These are phyloP conservation scores for Pelecanus crispus DNA, from an alignment of 2,113 vertebrate species.

Conservation along the genomic window DNA sequence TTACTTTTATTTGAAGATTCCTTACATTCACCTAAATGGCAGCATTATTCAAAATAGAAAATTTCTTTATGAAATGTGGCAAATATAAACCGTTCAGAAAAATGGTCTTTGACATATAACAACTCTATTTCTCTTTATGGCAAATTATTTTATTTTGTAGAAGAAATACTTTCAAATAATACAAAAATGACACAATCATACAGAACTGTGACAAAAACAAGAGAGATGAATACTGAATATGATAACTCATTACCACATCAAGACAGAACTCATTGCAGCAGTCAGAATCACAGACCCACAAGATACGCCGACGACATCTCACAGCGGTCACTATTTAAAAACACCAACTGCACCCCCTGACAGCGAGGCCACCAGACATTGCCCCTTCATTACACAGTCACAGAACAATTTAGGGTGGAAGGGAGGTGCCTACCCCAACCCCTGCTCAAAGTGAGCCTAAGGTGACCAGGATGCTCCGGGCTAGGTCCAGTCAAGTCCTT, in stretches of 20 bases:
- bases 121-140: conserved; percentile 54
- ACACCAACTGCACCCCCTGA: not conserved
- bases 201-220: conserved; percentile 72
- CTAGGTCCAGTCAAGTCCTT: not conserved
- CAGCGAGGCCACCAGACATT: not conserved
- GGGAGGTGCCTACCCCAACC: not conserved
- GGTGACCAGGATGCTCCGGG: fast-evolving
- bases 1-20: not conserved
- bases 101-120: not conserved
- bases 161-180: conserved; percentile 76
- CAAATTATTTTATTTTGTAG: conserved; percentile 78
- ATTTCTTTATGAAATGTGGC: not conserved
- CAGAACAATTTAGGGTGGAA: not conserved
- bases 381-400: not conserved
- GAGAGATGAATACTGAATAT: conserved; percentile 75
- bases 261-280: conserved; percentile 50
- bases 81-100: not conserved
- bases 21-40: not conserved
- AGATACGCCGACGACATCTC: not conserved
- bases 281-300: conserved; percentile 11
- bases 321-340: not conserved
- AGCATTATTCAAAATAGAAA: not conserved
- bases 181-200: conserved; percentile 73
- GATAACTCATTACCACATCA: conserved; percentile 63
- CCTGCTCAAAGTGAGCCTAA: not conserved